Conservation (phyloP, 2,888 invertebrate species). For the Nebria salina region DNA sequence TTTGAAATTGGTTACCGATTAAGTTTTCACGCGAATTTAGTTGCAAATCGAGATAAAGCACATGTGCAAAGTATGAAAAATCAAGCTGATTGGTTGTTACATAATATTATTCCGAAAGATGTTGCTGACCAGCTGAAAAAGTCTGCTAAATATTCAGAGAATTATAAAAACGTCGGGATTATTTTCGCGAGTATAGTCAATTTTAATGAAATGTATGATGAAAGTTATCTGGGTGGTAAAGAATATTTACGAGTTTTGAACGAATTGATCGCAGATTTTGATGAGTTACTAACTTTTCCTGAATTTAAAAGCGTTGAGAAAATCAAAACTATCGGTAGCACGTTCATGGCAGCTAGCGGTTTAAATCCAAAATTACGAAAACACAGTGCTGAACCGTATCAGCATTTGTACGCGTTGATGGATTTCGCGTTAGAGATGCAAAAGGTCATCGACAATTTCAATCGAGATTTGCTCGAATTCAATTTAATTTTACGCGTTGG, state of each 20-base stretch:
- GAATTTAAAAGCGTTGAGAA: constrained; percentile 92
- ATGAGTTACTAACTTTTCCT: constrained; percentile 84
- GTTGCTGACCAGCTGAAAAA: constrained; percentile 93
- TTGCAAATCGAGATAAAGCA: constrained; percentile 88
- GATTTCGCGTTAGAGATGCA: constrained; percentile 95
- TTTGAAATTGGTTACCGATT: constrained; percentile 94
- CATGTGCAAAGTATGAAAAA: constrained; percentile 92
- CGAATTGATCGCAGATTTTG: constrained; percentile 95
- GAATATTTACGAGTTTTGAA: constrained; percentile 95
- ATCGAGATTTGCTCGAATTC: constrained; percentile 89
- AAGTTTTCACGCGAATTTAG: constrained; percentile 92
- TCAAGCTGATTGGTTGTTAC: constrained; percentile 95
- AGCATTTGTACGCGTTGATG: constrained; percentile 87
- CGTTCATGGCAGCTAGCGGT: constrained; percentile 98
- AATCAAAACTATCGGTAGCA: constrained; percentile 96
- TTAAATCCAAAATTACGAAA: constrained; percentile 83
- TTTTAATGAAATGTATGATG: constrained; percentile 98
- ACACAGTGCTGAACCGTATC: constrained; percentile 74
- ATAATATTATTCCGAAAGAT: constrained; percentile 96
- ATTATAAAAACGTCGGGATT: constrained; percentile 91
- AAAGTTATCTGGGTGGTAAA: constrained; percentile 93
- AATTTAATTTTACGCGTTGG: constrained; percentile 88
- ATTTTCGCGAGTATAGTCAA: constrained; percentile 97
- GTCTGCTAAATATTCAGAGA: constrained; percentile 93
- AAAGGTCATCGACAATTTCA: constrained; percentile 85